Evolutionary conservation across 2,888 invertebrate genomes (phyloP).

Genomic region (Deilephila elpenor): DNA sequence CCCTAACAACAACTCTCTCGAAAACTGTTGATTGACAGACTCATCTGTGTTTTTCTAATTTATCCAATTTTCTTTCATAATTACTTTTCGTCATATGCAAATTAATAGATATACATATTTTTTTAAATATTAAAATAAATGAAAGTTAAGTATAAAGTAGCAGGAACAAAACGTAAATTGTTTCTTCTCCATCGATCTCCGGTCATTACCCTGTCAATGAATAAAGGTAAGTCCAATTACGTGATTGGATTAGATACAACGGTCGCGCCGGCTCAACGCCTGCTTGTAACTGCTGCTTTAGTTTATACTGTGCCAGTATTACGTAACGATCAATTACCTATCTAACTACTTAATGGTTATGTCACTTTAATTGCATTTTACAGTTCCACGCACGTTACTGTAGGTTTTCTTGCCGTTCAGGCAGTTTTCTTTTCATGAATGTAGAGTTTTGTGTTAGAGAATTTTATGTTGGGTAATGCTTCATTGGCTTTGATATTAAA

Average conservation of each 20-base stretch:
- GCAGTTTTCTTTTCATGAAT: not conserved
- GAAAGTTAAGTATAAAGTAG: not conserved
- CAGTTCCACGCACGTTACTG: constrained; percentile 29
- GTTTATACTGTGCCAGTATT: constrained; percentile 33
- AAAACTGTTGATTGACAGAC: constrained; percentile 48
- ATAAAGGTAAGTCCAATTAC: constrained; percentile 79
- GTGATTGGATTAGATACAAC: constrained; percentile 73
- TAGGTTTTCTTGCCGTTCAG: not conserved
- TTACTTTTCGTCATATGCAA: not conserved
- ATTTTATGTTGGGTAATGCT: not conserved
- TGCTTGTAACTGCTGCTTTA: constrained; percentile 42
- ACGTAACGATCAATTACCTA: constrained; percentile 46
- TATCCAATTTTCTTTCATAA: constrained; percentile 43
- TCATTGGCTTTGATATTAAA: too few relatives aligned
- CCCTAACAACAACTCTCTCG: constrained; percentile 41
- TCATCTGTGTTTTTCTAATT: constrained; percentile 41
- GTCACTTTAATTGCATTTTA: constrained; percentile 22
- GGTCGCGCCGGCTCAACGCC: constrained; percentile 55
- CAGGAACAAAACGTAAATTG: not conserved
- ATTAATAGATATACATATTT: not conserved
- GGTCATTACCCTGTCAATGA: constrained; percentile 63
- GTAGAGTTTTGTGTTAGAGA: not conserved
- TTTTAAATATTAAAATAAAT: not conserved
- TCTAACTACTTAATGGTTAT: constrained; percentile 28
- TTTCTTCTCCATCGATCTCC: constrained; percentile 12